Conservation (phyloP, 2,888 invertebrate species). For the Isotomurus palustris region DNA sequence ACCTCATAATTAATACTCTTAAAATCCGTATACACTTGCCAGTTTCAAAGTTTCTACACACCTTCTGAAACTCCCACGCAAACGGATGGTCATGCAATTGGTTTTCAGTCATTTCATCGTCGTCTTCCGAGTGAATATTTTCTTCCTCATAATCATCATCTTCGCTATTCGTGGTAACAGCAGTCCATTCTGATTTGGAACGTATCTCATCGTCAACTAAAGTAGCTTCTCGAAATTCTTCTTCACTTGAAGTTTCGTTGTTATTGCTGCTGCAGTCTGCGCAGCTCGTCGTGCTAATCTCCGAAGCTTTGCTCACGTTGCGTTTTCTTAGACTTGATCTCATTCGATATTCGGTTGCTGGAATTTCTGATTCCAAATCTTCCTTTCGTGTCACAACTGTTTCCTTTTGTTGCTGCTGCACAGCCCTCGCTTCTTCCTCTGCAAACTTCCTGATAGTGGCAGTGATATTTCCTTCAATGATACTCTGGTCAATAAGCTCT, state of each 20-base stretch:
- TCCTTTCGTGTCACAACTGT: constrained; percentile 7
- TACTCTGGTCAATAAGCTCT: constrained; percentile 20
- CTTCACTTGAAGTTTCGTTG: constrained; percentile 42
- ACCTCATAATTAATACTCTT: neutral
- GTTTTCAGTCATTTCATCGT: constrained; percentile 44
- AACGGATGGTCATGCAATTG: constrained; percentile 56
- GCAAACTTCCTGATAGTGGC: constrained; percentile 31
- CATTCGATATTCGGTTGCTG: constrained; percentile 5
- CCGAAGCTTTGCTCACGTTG: constrained; percentile 42
- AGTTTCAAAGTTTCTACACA: constrained; percentile 30
- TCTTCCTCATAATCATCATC: constrained; percentile 60
- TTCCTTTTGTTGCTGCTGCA: constrained; percentile 6
- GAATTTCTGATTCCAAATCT: neutral
- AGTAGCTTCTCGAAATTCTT: constrained; percentile 28
- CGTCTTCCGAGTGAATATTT: constrained; percentile 39
- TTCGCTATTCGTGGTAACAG: constrained; percentile 81
- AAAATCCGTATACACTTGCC: no score
- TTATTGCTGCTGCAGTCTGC: constrained; percentile 45
- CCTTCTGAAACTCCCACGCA: constrained; percentile 63
- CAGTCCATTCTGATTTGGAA: constrained; percentile 68
- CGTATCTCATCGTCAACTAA: constrained; percentile 40
- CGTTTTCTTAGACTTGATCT: constrained; percentile 39
- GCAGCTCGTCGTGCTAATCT: constrained; percentile 43
- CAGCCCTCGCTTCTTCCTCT: constrained; percentile 18
- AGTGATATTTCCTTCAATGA: constrained; percentile 37